Percentiles rank a stretch among this genome's conserved stretches.
Evolutionary conservation across 2,113 vertebrate genomes (phyloP).

Genomic region (Bagarius yarrelli): DNA sequence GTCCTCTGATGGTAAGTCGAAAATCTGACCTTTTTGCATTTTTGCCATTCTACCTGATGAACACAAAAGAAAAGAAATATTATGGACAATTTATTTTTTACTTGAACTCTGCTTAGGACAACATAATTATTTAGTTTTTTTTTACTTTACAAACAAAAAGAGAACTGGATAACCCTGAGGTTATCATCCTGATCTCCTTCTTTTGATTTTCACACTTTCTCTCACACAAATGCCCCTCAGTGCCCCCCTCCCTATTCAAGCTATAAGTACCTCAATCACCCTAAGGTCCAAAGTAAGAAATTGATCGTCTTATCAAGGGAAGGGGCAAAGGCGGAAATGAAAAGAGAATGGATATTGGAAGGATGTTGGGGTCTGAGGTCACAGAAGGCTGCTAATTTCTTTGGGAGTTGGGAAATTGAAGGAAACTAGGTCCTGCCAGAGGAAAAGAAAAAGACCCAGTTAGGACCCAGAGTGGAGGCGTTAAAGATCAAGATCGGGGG

Average conservation of each 20-base stretch:
- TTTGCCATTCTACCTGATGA: not conserved
- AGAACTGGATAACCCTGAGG: not conserved
- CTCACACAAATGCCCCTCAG: not conserved
- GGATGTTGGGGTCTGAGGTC: not conserved
- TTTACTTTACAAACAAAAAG: not conserved
- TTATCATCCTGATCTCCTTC: not conserved
- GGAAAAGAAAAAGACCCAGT: slow-evolving; percentile 12
- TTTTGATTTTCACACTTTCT: not conserved
- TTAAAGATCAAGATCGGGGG: slow-evolving; percentile 24
- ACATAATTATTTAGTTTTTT: not conserved
- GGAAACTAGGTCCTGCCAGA: not conserved
- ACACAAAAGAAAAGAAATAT: not conserved
- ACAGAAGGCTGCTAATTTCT: slow-evolving; percentile 18
- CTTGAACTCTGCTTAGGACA: not conserved
- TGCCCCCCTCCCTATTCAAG: slow-evolving; percentile 13
- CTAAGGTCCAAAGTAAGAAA: slow-evolving; percentile 29
- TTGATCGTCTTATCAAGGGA: slow-evolving; percentile 7
- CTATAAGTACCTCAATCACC: slow-evolving; percentile 32
- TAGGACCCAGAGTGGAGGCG: not conserved
- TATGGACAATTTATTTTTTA: not conserved
- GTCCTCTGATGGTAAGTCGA: slow-evolving; percentile 76
- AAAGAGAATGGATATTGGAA: not conserved
- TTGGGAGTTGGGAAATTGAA: not conserved
- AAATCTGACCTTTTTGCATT: not conserved
- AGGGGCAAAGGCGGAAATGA: not conserved